Evolutionary conservation across 2,113 vertebrate species (phyloP), one percentile per base, ranked within the genome.

Genomic region (Choloepus hoffmanni): DNA sequence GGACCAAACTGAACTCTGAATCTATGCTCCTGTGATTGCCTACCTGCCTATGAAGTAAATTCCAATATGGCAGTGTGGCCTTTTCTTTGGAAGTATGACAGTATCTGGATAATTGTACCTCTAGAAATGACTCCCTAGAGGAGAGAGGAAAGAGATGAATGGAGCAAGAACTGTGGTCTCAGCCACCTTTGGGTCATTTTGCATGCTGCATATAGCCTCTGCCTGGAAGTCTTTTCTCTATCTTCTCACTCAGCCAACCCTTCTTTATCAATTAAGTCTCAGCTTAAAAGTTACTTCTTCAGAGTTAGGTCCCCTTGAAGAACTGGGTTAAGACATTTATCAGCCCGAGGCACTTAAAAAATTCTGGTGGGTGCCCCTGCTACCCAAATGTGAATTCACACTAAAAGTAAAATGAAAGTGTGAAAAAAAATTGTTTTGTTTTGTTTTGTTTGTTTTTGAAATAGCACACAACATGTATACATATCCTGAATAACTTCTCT

Each of bases 221-320:
- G 43, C 48, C 83, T 92, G 70, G 62, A 90, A 86, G 58, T 60
- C 58, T 23, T 7, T 60, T 60, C 21, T 21, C 58, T 60, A 7
- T 65, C 43, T 67, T 63, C 48, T 67, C 88, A 70, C 36, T 77
- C 9, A 63, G 45, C 53, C 36, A 90, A 86, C 89, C 81, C 55
- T 33, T 72, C 48, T 92, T 77, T 28, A 73, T 92, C 73, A 53
- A 85, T 82, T 83, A 72, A 76, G 45, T 89, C 21, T 87, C 62
- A 87, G 55, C 33, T 70, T 96, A 85, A 76, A 86, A 92, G 26
- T 79, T 95, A 79, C 5, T 28, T 58, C 24, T 73, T 96, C 73
- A 72, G 53, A 86, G 26, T 90, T 63, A 87, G n/a, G 26, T 50
- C 15, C 24, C 12, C 60, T 77, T 85, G 55, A 7, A 60, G 65